These are phyloP conservation scores for Aptenodytes patagonicus DNA, from an alignment of 2,113 vertebrate species.

Conservation along the genomic window DNA sequence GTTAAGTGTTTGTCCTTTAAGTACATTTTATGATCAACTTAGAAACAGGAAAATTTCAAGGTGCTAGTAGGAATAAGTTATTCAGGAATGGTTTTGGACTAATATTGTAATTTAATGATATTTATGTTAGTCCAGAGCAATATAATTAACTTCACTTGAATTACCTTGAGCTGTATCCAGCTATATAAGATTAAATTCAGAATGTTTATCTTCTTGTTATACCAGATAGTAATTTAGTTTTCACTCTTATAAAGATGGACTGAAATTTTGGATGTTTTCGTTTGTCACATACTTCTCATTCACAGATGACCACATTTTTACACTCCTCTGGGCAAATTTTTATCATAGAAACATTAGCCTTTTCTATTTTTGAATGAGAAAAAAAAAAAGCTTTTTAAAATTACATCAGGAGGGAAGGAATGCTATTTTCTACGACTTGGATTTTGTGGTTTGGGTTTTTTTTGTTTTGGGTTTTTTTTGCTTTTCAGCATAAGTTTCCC, in stretches of 20 bases:
- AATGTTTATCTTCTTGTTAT: background rate
- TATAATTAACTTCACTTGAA: background rate
- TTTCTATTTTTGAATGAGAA: background rate
- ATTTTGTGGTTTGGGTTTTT: background rate
- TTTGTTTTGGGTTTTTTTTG: background rate
- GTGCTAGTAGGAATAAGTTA: background rate
- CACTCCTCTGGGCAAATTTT: background rate
- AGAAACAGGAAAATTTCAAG: background rate
- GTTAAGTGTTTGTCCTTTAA: background rate
- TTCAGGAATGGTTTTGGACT: background rate
- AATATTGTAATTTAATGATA: background rate
- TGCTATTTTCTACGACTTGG: background rate
- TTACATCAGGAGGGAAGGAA: background rate
- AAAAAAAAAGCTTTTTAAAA: background rate
- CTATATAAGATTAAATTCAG: background rate
- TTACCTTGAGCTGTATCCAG: background rate
- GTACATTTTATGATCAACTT: background rate
- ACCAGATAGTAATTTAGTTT: background rate
- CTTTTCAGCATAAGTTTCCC: background rate
- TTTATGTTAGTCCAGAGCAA: background rate
- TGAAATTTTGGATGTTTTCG: accelerated
- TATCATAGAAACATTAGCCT: background rate
- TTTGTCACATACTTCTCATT: background rate
- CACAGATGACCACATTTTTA: accelerated
- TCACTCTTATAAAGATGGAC: background rate